These are phyloP conservation scores for Drosophila paracracens DNA, from an alignment of 2,888 invertebrate species.

Conservation along the genomic window DNA sequence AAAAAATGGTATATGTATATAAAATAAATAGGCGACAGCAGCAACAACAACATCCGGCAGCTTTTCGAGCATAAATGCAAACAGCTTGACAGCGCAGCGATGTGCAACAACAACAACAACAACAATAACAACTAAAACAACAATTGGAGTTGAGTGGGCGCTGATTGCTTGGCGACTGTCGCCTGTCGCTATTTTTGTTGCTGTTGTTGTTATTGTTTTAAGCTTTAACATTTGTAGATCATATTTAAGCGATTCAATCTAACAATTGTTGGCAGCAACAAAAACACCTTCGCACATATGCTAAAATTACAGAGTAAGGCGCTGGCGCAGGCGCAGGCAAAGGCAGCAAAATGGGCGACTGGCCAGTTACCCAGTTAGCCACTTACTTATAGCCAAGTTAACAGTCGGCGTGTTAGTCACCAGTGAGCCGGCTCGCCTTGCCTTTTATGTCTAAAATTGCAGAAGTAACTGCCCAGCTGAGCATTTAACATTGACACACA, in stretches of 20 bases:
- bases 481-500: constrained; percentile 83
- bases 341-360: constrained; percentile 44
- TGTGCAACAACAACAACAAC: constrained; percentile 54
- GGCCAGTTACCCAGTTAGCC: constrained; percentile 46
- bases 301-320: constrained; percentile 76
- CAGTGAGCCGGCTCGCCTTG: constrained; percentile 66
- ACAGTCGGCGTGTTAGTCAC: constrained; percentile 43
- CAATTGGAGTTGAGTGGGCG: constrained; percentile 68
- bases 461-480: constrained; percentile 72
- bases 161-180: constrained; percentile 56
- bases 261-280: constrained; percentile 64
- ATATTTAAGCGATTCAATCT: constrained; percentile 75
- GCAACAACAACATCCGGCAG: constrained; percentile 65
- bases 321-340: constrained; percentile 29
- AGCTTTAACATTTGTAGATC: constrained; percentile 77
- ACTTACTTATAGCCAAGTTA: constrained; percentile 22
- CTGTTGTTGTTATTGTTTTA: constrained; percentile 34
- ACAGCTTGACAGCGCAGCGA: constrained; percentile 60
- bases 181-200: constrained; percentile 33
- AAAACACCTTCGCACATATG: constrained; percentile 82
- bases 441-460: constrained; percentile 82
- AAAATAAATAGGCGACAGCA: constrained; percentile 24
- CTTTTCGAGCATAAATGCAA: constrained; percentile 64
- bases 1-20: constrained; percentile 13
- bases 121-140: constrained; percentile 36